Evolutionary conservation across 2,113 vertebrate genomes (phyloP).

Genomic region (Galeopterus variegatus): DNA sequence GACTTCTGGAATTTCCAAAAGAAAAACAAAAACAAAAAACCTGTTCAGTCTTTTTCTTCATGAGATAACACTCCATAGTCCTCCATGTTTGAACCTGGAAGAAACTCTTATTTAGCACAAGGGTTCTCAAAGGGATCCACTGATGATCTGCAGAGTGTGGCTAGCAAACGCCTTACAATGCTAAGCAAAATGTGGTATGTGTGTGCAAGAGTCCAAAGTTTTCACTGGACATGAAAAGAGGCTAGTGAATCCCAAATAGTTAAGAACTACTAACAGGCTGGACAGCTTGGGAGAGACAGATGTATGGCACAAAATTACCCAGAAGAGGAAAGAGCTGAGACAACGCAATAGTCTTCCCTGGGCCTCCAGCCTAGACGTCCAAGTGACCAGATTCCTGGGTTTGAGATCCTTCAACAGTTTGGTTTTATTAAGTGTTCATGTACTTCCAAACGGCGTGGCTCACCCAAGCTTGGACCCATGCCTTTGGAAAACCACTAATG

Average conservation of each 20-base stretch:
- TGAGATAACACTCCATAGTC: not conserved
- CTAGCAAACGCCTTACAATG: not conserved
- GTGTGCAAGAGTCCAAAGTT: not conserved
- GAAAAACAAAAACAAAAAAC: not conserved
- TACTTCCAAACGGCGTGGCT: slow-evolving; percentile 36
- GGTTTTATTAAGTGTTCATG: slow-evolving; percentile 78
- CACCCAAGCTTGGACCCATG: slow-evolving; percentile 69
- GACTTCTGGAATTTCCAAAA: not conserved
- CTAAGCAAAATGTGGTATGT: not conserved
- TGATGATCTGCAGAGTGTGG: not conserved
- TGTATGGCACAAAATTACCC: not conserved
- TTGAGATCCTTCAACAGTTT: slow-evolving; percentile 74
- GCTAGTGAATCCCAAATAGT: not conserved
- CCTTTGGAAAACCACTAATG: slow-evolving; percentile 80
- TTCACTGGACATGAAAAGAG: not conserved
- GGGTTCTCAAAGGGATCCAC: not conserved
- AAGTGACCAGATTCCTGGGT: slow-evolving; percentile 64
- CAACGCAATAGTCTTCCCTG: not conserved
- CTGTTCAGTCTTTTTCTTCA: not conserved
- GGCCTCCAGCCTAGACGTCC: slow-evolving; percentile 43
- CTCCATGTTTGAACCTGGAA: not conserved
- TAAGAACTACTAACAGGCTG: not conserved
- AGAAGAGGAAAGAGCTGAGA: not conserved
- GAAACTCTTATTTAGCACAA: not conserved
- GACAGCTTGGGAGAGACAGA: not conserved